Percentiles rank a stretch among this genome's conserved stretches.
Evolutionary conservation across 2,888 invertebrate genomes (phyloP).

Genomic region (Pandemis cinnamomeana): DNA sequence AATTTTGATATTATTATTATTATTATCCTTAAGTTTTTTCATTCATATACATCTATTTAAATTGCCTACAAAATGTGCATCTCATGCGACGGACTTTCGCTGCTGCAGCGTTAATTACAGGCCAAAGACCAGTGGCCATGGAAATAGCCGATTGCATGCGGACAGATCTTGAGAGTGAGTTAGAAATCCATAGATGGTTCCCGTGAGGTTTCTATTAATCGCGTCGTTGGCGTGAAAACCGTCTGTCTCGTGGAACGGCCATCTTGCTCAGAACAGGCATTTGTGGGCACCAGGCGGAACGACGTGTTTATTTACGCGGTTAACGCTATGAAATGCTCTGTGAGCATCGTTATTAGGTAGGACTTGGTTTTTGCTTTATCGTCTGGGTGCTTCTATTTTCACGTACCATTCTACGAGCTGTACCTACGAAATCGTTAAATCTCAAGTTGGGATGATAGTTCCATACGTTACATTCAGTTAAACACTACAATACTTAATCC

Average conservation of each 20-base stretch:
- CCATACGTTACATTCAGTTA: too few species aligned
- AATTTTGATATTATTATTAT: too few species aligned
- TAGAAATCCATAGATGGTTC: constrained; percentile 61
- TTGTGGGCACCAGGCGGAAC: constrained; percentile 61
- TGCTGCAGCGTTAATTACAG: neutral
- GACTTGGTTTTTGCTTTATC: constrained; percentile 14
- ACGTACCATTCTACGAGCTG: neutral
- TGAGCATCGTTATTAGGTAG: constrained; percentile 30
- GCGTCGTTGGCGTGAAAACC: constrained; percentile 66
- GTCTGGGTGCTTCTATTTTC: constrained; percentile 14
- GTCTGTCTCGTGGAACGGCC: constrained; percentile 54
- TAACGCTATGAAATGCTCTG: constrained; percentile 39
- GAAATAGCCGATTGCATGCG: constrained; percentile 18
- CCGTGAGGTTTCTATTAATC: constrained; percentile 57
- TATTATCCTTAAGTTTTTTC: too few species aligned
- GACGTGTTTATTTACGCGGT: constrained; percentile 49
- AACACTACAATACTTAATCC: too few species aligned
- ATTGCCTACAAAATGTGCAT: neutral
- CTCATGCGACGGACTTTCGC: constrained; percentile 5
- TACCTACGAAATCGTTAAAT: too few species aligned
- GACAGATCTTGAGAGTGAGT: constrained; percentile 41
- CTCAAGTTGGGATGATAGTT: too few species aligned
- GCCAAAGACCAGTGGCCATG: constrained; percentile 4
- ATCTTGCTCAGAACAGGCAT: constrained; percentile 31
- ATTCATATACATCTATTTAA: neutral